Conservation (phyloP, 2,113 vertebrate species). For the Oxygymnocypris stewartii region DNA sequence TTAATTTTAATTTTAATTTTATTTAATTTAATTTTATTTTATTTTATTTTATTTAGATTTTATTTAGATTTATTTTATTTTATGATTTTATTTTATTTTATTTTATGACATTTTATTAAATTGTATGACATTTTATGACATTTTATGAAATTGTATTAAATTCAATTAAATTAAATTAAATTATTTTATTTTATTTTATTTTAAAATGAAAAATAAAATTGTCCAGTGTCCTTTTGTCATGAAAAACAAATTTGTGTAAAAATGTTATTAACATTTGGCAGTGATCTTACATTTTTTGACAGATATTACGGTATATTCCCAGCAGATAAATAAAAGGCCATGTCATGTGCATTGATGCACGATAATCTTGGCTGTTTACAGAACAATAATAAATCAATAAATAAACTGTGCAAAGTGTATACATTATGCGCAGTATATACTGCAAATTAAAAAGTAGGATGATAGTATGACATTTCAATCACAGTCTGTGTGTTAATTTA, state of each 20-base stretch:
- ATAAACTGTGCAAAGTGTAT: neutral
- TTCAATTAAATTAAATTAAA: no score
- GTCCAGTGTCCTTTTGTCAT: neutral
- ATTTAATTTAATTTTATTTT: no score
- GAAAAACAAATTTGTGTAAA: neutral
- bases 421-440: neutral
- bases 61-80: no score
- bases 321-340: neutral
- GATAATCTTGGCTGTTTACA: no score
- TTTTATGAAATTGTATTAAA: no score
- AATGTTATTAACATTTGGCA: neutral
- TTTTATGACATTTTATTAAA: no score
- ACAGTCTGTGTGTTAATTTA: neutral
- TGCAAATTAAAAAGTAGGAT: neutral
- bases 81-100: no score
- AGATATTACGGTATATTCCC: neutral
- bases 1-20: no score
- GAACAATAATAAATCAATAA: neutral
- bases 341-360: neutral
- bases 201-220: neutral
- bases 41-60: no score
- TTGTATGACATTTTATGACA: no score
- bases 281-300: neutral
- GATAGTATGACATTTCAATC: neutral
- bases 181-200: neutral